Evolutionary conservation across 2,888 invertebrate species (phyloP), one percentile per base, ranked within the genome.

Genomic region (Gandaritis pyraliata): DNA sequence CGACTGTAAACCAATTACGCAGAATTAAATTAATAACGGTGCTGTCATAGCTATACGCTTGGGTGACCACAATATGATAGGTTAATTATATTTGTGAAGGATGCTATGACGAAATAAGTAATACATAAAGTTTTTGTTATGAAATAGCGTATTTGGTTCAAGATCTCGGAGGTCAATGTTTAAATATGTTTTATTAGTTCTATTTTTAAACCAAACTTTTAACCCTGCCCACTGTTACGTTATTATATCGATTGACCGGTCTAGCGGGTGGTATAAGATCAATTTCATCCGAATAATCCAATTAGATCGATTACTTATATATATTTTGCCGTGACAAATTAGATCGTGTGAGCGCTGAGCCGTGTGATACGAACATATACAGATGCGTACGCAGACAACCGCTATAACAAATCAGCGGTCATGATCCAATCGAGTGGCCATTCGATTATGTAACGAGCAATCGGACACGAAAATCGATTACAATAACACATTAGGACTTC

Each of bases 321-420:
- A 16, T 29, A 41, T 59, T 52, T 55, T 57, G 51, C 58, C 63
- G 58, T 59, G 51, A 59, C 58, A 52, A 64, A 64, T 64, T 30
- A 36, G 46, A 48, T 55, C 63, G 55, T 64, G 59, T 59, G 59
- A 63, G 63, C 43, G 33, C 6, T 48, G 46, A 50, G 12, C 30
- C 13, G 49, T 18, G 56, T 53, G 64, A 61, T n/a, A n/a, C n/a
- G n/a, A n/a, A n/a, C n/a, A n/a, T n/a, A n/a, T n/a, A n/a, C n/a
- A n/a, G n/a, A n/a, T 65, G 68, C 68, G 61, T 69, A 67, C 65
- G 66, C 70, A 69, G 61, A 70, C 54, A 61, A 64, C 66, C 76
- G 72, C 70, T 74, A 75, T 82, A 84, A 86, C 82, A 82, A 82
- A 85, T 84, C 77, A 78, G 51, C 65, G 56, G 62, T 66, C 73